Evolutionary conservation across 2,113 vertebrate genomes (phyloP).

Genomic region (Dicaeum eximium): DNA sequence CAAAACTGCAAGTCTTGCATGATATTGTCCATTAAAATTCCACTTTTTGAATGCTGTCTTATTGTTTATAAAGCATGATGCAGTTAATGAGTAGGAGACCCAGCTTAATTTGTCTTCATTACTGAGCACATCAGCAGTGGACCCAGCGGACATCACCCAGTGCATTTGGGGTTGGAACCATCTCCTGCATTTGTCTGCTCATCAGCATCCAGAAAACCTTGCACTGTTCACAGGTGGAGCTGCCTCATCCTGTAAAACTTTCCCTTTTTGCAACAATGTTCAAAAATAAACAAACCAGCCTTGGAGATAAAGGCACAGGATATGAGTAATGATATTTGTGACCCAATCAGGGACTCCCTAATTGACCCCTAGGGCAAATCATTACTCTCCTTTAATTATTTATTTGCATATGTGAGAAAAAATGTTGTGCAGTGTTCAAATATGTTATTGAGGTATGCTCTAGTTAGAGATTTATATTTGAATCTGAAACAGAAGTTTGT

Average conservation of each 20-base stretch:
- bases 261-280: not conserved
- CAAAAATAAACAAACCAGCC: not conserved
- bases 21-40: not conserved
- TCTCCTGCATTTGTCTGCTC: not conserved
- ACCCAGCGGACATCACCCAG: not conserved
- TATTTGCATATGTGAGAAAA: not conserved
- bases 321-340: not conserved
- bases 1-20: not conserved
- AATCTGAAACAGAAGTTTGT: not conserved
- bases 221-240: not conserved
- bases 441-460: not conserved
- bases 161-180: not conserved
- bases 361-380: not conserved
- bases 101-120: constrained; percentile 56
- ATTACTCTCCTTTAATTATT: not conserved
- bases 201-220: not conserved
- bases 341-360: not conserved
- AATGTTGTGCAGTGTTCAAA: not conserved
- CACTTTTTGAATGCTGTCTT: not conserved
- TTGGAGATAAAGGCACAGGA: not conserved
- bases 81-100: constrained; percentile 18
- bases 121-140: not conserved
- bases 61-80: constrained; percentile 19
- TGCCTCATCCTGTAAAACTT: not conserved
- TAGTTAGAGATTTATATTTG: not conserved